Evolutionary conservation across 1,140 invertebrate genomes (phyloP).

Genomic region (Scaptomyza montana): DNA sequence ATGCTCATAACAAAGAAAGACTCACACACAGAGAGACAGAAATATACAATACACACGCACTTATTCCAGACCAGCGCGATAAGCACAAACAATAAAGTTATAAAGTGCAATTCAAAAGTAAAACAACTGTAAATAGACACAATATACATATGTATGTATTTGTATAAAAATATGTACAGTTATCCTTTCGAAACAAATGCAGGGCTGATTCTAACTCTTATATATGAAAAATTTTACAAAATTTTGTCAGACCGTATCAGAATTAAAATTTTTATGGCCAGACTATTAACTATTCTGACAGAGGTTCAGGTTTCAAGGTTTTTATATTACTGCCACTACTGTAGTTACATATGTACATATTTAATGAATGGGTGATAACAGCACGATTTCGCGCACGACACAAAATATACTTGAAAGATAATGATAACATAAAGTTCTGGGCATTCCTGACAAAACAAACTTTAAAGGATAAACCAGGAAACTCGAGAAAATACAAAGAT

Average conservation of each 20-base stretch:
- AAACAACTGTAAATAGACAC: conserved; percentile 39
- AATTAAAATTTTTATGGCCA: not conserved
- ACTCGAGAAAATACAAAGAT: not conserved
- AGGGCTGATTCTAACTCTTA: not conserved
- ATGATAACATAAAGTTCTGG: conserved; percentile 15
- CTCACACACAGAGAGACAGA: not conserved
- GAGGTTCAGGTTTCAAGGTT: not conserved
- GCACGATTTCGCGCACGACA: conserved; percentile 26
- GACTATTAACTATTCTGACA: not conserved
- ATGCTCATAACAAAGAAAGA: conserved; percentile 12
- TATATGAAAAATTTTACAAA: no score
- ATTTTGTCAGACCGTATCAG: no score
- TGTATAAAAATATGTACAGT: not conserved
- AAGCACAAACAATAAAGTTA: conserved; percentile 48
- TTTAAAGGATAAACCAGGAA: not conserved
- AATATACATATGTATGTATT: conserved; percentile 8
- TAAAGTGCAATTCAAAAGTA: conserved; percentile 64
- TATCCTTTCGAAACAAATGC: not conserved
- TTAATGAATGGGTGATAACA: conserved; percentile 28
- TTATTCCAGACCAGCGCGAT: conserved; percentile 27
- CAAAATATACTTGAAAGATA: conserved; percentile 33
- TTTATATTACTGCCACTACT: not conserved
- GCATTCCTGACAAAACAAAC: conserved; percentile 14
- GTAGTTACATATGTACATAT: not conserved
- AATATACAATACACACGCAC: conserved; percentile 1